phyloP scores from a whole-genome alignment of 2,113 vertebrate species.

The Atherinomorus stipes region DNA sequence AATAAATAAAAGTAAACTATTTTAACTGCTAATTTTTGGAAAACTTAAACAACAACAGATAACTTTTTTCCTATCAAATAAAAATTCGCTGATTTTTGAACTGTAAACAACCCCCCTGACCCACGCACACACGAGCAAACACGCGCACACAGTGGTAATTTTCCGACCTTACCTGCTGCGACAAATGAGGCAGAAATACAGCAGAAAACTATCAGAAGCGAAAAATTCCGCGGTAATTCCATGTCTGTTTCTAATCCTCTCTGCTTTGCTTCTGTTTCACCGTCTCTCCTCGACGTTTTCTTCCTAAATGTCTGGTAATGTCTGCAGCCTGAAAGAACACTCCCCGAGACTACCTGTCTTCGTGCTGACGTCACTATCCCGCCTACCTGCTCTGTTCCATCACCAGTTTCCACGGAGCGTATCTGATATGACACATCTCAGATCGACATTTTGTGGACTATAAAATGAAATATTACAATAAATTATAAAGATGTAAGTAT shows the following conservation, averaged over 20 bases:
- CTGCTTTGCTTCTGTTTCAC: not conserved
- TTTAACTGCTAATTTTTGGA: too few relatives aligned
- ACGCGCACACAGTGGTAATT: not conserved
- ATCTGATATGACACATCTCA: not conserved
- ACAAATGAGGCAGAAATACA: not conserved
- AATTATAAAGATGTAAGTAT: too few relatives aligned
- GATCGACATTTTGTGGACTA: too few relatives aligned
- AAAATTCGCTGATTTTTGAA: too few relatives aligned
- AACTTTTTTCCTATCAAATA: too few relatives aligned
- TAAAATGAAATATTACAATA: too few relatives aligned
- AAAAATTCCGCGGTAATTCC: not conserved
- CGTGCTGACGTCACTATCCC: not conserved
- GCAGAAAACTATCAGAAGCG: slow-evolving; percentile 26
- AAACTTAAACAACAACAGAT: too few relatives aligned
- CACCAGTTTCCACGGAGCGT: not conserved
- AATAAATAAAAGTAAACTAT: too few relatives aligned
- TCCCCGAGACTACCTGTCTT: slow-evolving; percentile 66
- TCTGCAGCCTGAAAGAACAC: slow-evolving; percentile 14
- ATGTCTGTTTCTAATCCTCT: slow-evolving; percentile 7
- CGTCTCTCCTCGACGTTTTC: not conserved
- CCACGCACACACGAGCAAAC: too few relatives aligned
- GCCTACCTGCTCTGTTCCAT: not conserved
- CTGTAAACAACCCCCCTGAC: too few relatives aligned
- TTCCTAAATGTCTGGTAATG: not conserved
- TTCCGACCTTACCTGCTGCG: not conserved